Conservation (phyloP, 2,797 vertebrate genomes). For the Schizothorax lantsangensis region DNA sequence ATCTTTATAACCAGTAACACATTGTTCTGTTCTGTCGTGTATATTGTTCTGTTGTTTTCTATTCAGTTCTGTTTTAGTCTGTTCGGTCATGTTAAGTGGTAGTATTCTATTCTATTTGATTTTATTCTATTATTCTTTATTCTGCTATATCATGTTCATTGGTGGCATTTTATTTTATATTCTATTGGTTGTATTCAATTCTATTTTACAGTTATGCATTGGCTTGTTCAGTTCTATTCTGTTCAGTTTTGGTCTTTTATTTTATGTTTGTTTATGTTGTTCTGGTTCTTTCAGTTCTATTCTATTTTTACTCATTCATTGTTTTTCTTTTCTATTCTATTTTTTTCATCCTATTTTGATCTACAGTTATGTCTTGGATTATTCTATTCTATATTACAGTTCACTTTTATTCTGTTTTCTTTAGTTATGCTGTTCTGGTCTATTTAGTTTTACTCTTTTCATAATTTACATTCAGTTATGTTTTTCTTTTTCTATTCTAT, state of each 20-base stretch:
- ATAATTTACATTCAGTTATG: not conserved
- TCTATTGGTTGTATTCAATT: not conserved
- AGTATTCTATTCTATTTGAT: not conserved
- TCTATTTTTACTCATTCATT: not conserved
- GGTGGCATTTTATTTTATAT: not conserved
- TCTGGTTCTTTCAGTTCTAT: not conserved
- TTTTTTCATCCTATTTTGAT: not conserved
- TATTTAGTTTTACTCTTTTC: not conserved
- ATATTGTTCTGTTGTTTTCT: not conserved
- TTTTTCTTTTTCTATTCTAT: not conserved
- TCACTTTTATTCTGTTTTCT: not conserved
- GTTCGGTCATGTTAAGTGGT: not conserved
- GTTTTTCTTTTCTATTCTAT: not conserved
- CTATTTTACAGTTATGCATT: not conserved
- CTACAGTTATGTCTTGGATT: not conserved
- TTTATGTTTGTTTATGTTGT: not conserved
- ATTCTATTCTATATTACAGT: not conserved
- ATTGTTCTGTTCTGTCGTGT: not conserved
- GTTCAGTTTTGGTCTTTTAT: not conserved
- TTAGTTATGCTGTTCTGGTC: not conserved
- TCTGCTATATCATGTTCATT: not conserved
- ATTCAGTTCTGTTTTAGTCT: not conserved
- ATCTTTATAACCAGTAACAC: constrained; percentile 36
- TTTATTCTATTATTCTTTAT: not conserved
- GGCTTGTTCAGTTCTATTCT: not conserved